phyloP scores from a whole-genome alignment of 1,140 invertebrate genomes.

The Penaeus japonicus region DNA sequence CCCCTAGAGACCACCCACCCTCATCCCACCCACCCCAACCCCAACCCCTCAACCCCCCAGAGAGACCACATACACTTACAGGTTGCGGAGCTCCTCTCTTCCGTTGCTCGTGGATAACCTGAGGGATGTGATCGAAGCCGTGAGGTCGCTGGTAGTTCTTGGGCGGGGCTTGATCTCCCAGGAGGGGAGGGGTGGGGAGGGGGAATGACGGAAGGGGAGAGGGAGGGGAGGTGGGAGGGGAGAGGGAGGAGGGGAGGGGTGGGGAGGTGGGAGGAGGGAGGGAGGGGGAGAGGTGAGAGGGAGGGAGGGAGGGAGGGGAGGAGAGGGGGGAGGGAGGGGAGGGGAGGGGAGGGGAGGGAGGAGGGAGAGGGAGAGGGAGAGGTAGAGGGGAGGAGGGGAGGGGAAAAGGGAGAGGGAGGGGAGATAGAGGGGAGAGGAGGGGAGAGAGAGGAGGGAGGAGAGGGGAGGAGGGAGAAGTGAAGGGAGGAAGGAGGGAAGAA shows the following conservation, averaged over 20 bases:
- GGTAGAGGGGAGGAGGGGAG: too few relatives aligned
- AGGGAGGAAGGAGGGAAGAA: background rate
- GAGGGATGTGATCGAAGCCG: constrained; percentile 71
- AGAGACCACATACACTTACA: background rate
- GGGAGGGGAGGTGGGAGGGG: background rate
- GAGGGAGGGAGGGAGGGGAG: background rate
- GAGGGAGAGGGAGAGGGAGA: too few relatives aligned
- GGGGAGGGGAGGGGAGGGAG: too few relatives aligned
- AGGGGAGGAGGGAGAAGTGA: background rate
- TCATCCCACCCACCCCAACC: background rate
- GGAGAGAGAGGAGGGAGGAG: background rate
- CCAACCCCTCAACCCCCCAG: background rate
- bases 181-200: background rate
- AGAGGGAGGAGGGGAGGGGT: background rate
- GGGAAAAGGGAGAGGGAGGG: background rate
- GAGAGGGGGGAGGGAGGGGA: background rate
- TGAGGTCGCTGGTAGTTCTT: constrained; percentile 70
- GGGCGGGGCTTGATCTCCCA: constrained; percentile 68
- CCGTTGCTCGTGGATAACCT: constrained; percentile 63
- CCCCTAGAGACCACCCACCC: background rate
- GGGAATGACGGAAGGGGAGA: background rate
- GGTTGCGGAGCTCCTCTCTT: constrained; percentile 31
- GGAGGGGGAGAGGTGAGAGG: background rate
- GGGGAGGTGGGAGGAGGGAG: background rate
- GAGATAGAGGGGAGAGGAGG: background rate